Evolutionary conservation across 1,140 invertebrate species (phyloP).

Genomic region (Ditylenchus dipsaci): DNA sequence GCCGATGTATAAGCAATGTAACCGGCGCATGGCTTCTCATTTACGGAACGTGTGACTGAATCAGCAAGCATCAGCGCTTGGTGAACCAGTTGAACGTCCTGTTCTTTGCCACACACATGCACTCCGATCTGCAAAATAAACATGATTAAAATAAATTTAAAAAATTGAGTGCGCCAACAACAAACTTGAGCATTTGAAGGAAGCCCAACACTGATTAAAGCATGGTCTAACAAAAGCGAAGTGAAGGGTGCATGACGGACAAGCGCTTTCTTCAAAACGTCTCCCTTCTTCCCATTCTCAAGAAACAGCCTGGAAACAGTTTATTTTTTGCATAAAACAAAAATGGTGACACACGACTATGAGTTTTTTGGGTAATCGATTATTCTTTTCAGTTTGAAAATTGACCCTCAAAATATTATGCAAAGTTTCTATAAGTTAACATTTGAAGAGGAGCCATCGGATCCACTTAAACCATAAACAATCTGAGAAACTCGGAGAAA

Average conservation of each 20-base stretch:
- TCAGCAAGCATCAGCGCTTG: slow-evolving; percentile 71
- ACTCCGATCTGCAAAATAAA: slow-evolving; percentile 46
- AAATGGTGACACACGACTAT: too few relatives aligned
- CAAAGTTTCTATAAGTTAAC: too few relatives aligned
- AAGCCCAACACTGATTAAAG: slow-evolving; percentile 71
- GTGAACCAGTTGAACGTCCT: slow-evolving; percentile 68
- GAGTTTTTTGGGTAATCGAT: too few relatives aligned
- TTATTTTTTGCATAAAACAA: too few relatives aligned
- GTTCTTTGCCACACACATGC: slow-evolving; percentile 68
- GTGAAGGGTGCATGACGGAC: slow-evolving; percentile 78
- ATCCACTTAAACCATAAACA: too few relatives aligned
- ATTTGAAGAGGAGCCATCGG: too few relatives aligned
- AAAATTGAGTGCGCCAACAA: slow-evolving; percentile 11
- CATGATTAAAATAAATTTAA: slow-evolving; percentile 3
- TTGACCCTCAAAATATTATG: too few relatives aligned
- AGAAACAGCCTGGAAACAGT: slow-evolving; percentile 22
- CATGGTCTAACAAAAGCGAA: slow-evolving; percentile 81
- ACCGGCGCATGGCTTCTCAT: slow-evolving; percentile 41
- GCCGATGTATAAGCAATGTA: slow-evolving; percentile 44
- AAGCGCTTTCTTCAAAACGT: slow-evolving; percentile 76
- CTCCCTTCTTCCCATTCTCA: slow-evolving; percentile 64
- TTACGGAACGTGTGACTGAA: slow-evolving; percentile 64
- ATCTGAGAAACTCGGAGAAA: too few relatives aligned
- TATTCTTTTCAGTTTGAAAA: too few relatives aligned
- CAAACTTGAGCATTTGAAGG: slow-evolving; percentile 61